Base-by-base conservation (phyloP, 2,888 invertebrate genomes). In the Alentia gelatinosa region DNA sequence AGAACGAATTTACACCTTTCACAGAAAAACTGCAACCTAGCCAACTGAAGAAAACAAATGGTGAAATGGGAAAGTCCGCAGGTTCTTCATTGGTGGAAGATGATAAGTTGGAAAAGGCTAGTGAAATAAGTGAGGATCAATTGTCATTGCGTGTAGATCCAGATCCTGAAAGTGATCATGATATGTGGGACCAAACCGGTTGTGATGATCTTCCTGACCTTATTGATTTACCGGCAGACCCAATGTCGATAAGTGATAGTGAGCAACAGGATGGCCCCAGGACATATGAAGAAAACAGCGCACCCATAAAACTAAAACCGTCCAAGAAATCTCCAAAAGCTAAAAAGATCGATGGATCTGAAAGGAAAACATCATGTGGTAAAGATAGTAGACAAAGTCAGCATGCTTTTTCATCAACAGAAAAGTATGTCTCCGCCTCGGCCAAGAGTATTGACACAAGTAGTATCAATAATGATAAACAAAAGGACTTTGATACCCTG, bases 191-290 rank as follows among this genome's bases (percentile, higher is more conserved):
- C 68, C 68, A 63, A 19, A 90, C 90, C 4, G 90, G 90, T 1
- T 90, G 90, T 63, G 90, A 90, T 63, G 90, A 90, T 33, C 63
- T 63, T 40, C 90, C 90, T 7, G 90, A 15, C 5, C 35, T 90
- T n/a, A 84, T 86, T 26, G 90, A 90, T n/a, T 63, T 84, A 23
- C 63, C 84, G 5, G 39, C 89, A 63, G 89, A 63, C 39, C 89
- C 89, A 19, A 89, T 26, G 39, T 56, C 63, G 12, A 42, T 68
- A 9, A 89, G 89, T 56, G 89, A 89, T 63, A 63, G 63, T n/a
- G 63, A 89, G 63, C 56, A 88, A 35, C 37, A 89, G 42, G 40
- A 89, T 19, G 74, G 42, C 19, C 39, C 39, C 15, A 15, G 35
- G n/a, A 63, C 47, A 0, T 50, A 86, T 33, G 86, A 86, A 50